Conservation (phyloP, 1,140 invertebrate genomes). For the Drosophila bipectinata region DNA sequence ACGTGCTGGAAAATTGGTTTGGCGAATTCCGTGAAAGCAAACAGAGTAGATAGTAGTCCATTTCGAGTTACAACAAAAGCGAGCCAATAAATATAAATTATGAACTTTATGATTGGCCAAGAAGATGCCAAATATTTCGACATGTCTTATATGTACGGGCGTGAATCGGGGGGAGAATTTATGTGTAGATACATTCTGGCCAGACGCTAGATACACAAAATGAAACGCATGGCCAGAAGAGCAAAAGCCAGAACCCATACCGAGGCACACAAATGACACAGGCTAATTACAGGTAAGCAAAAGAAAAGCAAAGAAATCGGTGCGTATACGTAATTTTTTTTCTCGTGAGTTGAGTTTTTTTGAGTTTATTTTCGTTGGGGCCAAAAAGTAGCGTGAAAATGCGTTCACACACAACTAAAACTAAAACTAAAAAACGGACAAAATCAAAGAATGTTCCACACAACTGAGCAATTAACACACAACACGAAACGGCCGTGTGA, state of each 20-base stretch:
- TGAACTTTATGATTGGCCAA: conserved; percentile 52
- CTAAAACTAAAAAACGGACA: conserved; percentile 16
- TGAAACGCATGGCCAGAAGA: conserved; percentile 34
- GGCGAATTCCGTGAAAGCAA: background rate
- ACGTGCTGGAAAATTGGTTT: conserved; percentile 22
- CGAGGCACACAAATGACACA: conserved; percentile 61
- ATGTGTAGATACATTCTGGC: conserved; percentile 56
- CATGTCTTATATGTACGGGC: conserved; percentile 43
- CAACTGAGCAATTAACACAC: conserved; percentile 80
- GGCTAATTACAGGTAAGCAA: conserved; percentile 80
- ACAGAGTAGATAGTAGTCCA: conserved; percentile 12
- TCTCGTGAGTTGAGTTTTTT: conserved; percentile 13
- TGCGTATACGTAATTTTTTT: background rate
- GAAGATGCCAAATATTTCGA: conserved; percentile 57
- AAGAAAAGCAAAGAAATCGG: conserved; percentile 35
- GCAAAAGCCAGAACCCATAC: conserved; percentile 4
- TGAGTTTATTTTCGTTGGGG: conserved; percentile 71
- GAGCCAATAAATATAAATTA: conserved; percentile 52
- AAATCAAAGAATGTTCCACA: conserved; percentile 81
- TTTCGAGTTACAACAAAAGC: background rate
- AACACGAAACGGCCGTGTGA: conserved; percentile 15
- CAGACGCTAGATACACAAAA: conserved; percentile 62
- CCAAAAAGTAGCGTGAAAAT: conserved; percentile 69
- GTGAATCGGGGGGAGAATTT: conserved; percentile 31
- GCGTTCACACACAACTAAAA: conserved; percentile 53